A percentile compares a stretch with the other conserved stretches of the same genome.
These are phyloP conservation scores for Ditula angustiorana DNA, from an alignment of 2,888 invertebrate genomes.

Conservation along the genomic window DNA sequence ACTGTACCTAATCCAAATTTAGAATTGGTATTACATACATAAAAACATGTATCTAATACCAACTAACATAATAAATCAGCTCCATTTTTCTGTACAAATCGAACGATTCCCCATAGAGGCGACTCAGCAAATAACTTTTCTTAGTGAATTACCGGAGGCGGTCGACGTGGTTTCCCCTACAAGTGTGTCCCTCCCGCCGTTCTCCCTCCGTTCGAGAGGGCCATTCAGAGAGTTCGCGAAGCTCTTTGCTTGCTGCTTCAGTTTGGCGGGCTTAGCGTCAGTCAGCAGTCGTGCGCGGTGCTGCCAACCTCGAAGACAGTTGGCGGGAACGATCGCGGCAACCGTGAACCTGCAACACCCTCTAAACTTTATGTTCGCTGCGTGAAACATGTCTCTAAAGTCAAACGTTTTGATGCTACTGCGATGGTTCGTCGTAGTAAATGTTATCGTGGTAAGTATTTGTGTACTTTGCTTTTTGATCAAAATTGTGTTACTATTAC, in stretches of 20 bases:
- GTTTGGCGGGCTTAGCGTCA: conserved; percentile 80
- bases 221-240: conserved; percentile 83
- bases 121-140: conserved; percentile 82
- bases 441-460: conserved; percentile 69
- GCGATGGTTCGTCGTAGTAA: conserved; percentile 67
- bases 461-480: conserved; percentile 41
- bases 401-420: conserved; percentile 57
- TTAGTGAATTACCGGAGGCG: conserved; percentile 83
- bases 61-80: conserved; percentile 51
- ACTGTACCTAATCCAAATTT: too few species aligned
- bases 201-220: conserved; percentile 80
- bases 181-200: conserved; percentile 79
- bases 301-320: conserved; percentile 55
- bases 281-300: conserved; percentile 66
- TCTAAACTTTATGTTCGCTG: conserved; percentile 69
- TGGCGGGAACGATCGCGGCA: conserved; percentile 71
- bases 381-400: conserved; percentile 59
- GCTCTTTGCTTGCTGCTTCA: conserved; percentile 77
- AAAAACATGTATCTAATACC: conserved; percentile 12
- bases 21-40: too few species aligned
- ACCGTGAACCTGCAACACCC: conserved; percentile 49
- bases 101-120: conserved; percentile 63
- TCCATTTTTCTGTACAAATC: conserved; percentile 65
- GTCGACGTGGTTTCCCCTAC: conserved; percentile 82
- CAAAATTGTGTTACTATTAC: neutral